Conservation (phyloP, 2,888 invertebrate genomes). For the Taenaris catops region DNA sequence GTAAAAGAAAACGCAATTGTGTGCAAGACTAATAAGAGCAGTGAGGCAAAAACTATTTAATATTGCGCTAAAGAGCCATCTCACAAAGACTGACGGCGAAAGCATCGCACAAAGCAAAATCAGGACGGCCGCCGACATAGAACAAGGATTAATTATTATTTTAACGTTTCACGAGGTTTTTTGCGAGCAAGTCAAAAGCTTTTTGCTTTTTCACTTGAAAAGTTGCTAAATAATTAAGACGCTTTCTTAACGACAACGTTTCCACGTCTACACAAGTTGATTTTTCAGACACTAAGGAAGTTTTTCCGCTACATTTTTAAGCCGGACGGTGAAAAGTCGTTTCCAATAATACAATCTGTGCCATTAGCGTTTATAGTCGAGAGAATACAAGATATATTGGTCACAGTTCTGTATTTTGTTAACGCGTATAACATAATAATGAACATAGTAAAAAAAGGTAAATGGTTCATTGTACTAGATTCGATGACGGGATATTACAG, state of each 20-base stretch:
- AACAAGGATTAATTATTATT: slow-evolving; percentile 78
- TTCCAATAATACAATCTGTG: neutral
- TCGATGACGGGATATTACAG: too few relatives aligned
- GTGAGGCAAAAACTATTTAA: slow-evolving; percentile 72
- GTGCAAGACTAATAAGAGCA: slow-evolving; percentile 47
- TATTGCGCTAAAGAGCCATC: slow-evolving; percentile 56
- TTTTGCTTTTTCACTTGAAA: slow-evolving; percentile 69
- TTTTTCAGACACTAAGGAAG: slow-evolving; percentile 40
- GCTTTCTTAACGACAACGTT: slow-evolving; percentile 61
- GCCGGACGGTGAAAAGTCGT: slow-evolving; percentile 5
- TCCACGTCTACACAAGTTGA: slow-evolving; percentile 51
- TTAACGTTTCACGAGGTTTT: slow-evolving; percentile 72
- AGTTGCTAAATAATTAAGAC: slow-evolving; percentile 76
- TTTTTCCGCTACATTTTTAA: slow-evolving; percentile 29
- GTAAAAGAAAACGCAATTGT: slow-evolving; percentile 12
- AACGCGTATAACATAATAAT: too few relatives aligned
- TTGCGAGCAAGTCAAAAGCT: slow-evolving; percentile 75
- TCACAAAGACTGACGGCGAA: slow-evolving; percentile 57
- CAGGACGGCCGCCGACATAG: slow-evolving; percentile 35
- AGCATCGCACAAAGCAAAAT: slow-evolving; percentile 61
- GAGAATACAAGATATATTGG: too few relatives aligned
- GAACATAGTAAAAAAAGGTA: too few relatives aligned
- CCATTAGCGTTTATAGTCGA: slow-evolving; percentile 3
- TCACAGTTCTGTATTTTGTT: too few relatives aligned
- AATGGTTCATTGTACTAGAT: too few relatives aligned